These are phyloP conservation scores for Cirrhinus mrigala DNA, from an alignment of 2,797 vertebrate genomes.

Conservation along the genomic window DNA sequence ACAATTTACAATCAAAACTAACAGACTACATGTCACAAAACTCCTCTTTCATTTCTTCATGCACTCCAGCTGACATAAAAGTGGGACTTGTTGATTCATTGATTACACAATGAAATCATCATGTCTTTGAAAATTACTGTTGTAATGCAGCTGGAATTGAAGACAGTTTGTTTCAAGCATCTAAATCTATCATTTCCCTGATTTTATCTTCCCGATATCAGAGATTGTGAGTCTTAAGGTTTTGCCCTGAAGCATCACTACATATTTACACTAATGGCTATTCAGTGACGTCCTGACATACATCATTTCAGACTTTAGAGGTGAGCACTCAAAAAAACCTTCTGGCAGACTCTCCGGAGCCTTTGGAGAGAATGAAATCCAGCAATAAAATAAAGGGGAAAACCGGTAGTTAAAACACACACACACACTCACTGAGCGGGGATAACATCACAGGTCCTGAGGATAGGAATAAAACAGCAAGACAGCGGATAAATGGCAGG, in stretches of 20 bases:
- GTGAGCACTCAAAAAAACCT: slow-evolving; percentile 12
- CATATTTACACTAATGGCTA: slow-evolving; percentile 24
- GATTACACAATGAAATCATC: not conserved
- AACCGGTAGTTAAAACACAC: slow-evolving; percentile 29
- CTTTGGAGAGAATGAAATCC: slow-evolving; percentile 29
- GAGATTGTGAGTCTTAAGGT: not conserved
- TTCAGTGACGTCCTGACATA: slow-evolving; percentile 21
- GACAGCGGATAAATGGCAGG: not conserved
- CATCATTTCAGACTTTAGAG: slow-evolving; percentile 26
- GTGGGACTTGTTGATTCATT: not conserved
- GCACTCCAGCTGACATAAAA: not conserved
- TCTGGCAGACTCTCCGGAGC: slow-evolving; percentile 27
- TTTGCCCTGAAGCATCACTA: slow-evolving; percentile 20
- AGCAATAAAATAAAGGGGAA: slow-evolving; percentile 45
- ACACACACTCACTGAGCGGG: slow-evolving; percentile 20
- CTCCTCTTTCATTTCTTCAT: not conserved
- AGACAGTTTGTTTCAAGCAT: not conserved
- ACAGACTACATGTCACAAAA: not conserved
- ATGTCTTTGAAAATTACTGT: not conserved
- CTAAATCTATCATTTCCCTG: not conserved
- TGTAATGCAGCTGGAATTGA: not conserved
- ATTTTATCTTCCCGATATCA: slow-evolving; percentile 1
- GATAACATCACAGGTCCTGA: slow-evolving; percentile 37
- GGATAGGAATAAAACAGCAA: slow-evolving; percentile 30
- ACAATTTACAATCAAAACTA: not conserved